Evolutionary conservation across 2,888 invertebrate genomes (phyloP), one percentile per base, ranked within the genome.

Genomic region (Nymphalis c-album): DNA sequence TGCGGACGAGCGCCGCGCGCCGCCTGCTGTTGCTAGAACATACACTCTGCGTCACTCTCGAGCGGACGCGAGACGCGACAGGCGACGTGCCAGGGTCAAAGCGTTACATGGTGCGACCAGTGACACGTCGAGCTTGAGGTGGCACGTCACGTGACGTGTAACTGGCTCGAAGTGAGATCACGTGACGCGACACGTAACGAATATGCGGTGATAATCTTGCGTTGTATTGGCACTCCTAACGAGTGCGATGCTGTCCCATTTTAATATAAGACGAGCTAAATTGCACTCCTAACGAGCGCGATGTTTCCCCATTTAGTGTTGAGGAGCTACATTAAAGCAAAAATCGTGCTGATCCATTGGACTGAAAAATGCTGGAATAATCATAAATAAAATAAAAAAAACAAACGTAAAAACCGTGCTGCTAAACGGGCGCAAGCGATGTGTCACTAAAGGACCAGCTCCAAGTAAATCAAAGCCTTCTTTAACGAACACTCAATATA

Each of bases 1-100:
- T 90, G 78, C 18, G 96, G 96, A 31, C 96, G 93, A 90, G 96
- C 95, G 80, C 95, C 93, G 78, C 96, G 95, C 64, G 94, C 84
- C 74, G 86, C 75, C 84, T 93, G 79, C 1, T 78, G 78, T 74
- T 77, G 77, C 77, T 78, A 76, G 69, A 78, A 78, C 69, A 74
- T 69, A 67, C 63, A 64, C 64, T 61, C 62, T 58, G 53, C 64
- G 55, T 55, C 55, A 57, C 53, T 4, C 48, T 17, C 16, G 7
- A 40, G n/a, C 40, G 51, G 65, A 62, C 68, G 53, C 50, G 35
- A 48, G 58, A 16, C 53, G 60, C 55, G 53, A 51, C 57, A 46
- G 26, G 68, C 26, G 4, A 35, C 53, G 7, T 1, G 26, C 6
- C 53, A n/a, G 22, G 17, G 16, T 51, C 13, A 46, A 20, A 31